Conservation (phyloP, 2,888 invertebrate species). For the Blera fallax region DNA sequence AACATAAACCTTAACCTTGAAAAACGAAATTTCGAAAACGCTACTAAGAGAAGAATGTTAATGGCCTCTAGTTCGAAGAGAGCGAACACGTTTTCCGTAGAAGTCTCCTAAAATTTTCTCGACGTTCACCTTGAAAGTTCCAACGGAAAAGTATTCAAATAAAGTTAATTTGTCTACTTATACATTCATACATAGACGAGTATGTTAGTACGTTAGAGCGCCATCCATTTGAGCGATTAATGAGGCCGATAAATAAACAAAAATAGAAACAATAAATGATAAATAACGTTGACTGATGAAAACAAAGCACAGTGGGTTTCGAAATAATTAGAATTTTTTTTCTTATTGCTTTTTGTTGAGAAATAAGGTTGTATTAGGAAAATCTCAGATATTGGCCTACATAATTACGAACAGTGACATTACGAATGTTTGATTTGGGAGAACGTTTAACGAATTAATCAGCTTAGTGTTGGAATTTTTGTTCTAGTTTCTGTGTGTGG, state of each 20-base stretch:
- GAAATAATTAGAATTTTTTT: not conserved
- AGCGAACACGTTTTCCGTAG: not conserved
- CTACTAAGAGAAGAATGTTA: not conserved
- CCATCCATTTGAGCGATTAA: not conserved
- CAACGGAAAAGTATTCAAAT: not conserved
- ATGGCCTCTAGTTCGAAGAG: not conserved
- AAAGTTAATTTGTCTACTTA: not conserved
- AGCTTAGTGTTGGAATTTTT: not conserved
- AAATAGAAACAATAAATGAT: conserved; percentile 17
- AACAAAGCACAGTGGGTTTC: not conserved
- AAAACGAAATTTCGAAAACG: not conserved
- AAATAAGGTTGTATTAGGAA: not conserved
- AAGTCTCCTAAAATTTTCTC: not conserved
- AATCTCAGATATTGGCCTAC: not conserved
- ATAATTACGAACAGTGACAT: not conserved
- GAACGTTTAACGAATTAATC: not conserved
- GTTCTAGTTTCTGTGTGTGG: not conserved
- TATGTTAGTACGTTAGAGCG: not conserved
- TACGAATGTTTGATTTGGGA: not conserved
- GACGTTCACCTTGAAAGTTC: not conserved
- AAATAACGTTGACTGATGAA: conserved; percentile 4
- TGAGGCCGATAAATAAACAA: not conserved
- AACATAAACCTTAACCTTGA: conserved; percentile 11
- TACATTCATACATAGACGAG: not conserved
- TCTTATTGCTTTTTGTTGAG: not conserved